Conservation (phyloP, 2,113 vertebrate species). For the Ictidomys tridecemlineatus region DNA sequence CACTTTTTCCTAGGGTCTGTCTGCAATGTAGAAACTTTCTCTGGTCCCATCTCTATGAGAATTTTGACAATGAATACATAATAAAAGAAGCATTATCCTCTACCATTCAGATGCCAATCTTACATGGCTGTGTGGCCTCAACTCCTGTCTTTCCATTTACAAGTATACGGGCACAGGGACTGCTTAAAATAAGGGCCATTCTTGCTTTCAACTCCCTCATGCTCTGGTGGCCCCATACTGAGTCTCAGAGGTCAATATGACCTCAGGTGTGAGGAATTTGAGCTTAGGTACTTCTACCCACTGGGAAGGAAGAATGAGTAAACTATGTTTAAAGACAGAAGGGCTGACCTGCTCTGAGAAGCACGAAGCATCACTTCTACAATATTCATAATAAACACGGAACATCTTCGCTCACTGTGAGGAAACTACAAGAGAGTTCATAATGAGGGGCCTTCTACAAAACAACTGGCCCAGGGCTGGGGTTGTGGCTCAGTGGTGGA, state of each 20-base stretch:
- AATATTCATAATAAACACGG: slow-evolving; percentile 7
- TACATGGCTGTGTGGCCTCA: not conserved
- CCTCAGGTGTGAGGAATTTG: not conserved
- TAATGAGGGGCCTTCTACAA: not conserved
- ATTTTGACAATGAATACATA: slow-evolving; percentile 9
- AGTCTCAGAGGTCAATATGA: not conserved
- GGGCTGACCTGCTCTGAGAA: not conserved
- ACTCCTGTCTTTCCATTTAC: not conserved
- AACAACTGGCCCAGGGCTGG: not conserved
- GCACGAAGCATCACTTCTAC: not conserved
- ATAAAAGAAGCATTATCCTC: not conserved
- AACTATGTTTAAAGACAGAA: not conserved
- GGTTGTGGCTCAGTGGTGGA: too few species aligned
- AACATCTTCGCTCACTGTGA: not conserved
- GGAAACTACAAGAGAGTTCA: not conserved
- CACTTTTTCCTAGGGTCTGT: not conserved
- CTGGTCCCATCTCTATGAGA: not conserved
- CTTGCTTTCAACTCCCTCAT: not conserved
- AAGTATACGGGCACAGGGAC: not conserved
- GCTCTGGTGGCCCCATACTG: not conserved
- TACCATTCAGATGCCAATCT: not conserved
- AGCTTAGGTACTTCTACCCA: not conserved
- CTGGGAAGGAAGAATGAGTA: not conserved
- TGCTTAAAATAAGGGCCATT: not conserved
- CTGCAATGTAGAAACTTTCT: not conserved